phyloP scores from a whole-genome alignment of 2,113 vertebrate genomes.

The Sphaerodactylus townsendi region DNA sequence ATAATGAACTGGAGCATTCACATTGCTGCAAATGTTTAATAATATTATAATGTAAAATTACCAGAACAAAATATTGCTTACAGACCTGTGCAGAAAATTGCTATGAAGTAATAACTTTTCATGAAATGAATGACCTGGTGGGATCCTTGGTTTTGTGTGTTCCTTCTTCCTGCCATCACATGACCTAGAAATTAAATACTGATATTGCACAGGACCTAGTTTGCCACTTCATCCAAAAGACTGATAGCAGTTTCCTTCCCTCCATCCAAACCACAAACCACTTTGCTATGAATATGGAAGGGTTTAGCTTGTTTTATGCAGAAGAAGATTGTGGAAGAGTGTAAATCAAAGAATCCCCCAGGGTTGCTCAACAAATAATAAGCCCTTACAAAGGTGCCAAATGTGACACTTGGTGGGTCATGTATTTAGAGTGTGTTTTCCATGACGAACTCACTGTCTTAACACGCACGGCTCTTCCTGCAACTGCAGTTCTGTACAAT shows the following conservation, averaged over 20 bases:
- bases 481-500: neutral
- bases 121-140: too few species aligned
- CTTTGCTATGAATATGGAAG: too few species aligned
- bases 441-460: neutral
- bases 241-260: too few species aligned
- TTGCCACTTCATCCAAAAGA: too few species aligned
- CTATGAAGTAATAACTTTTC: neutral
- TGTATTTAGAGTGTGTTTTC: neutral
- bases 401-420: neutral
- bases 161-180: too few species aligned
- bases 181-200: too few species aligned
- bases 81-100: neutral
- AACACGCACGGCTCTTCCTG: neutral
- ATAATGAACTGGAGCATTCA: neutral
- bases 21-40: neutral
- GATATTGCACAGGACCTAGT: too few species aligned
- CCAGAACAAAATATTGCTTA: neutral
- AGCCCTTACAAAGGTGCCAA: neutral
- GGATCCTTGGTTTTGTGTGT: too few species aligned
- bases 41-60: neutral
- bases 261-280: too few species aligned
- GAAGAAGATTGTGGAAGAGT: neutral
- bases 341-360: neutral
- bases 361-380: neutral
- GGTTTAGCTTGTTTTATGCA: too few species aligned